Base-by-base conservation (phyloP, 2,113 vertebrate genomes). In the Sceloporus undulatus region DNA sequence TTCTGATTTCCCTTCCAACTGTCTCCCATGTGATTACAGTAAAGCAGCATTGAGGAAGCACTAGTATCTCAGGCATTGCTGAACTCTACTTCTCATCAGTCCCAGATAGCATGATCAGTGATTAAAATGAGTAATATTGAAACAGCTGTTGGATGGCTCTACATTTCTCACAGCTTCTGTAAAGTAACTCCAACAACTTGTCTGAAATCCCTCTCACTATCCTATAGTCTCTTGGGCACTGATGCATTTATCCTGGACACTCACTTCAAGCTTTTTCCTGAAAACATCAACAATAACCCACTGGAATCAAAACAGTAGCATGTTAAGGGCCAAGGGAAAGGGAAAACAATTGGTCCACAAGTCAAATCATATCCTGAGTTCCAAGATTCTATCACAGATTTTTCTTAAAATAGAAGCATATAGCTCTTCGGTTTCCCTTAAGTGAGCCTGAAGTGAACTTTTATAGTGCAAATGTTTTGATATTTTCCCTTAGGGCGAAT, bases 381-480 rank as follows among this genome's bases (percentile, higher is more conserved):
- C 27, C 68, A 38, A 68, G 23, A 54, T 52, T 78, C 74, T 84
- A 0, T 3, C 65, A 77, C 76, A 54, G 0, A 48, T 27, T 9
- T 40, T 87, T 10, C 85, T 38, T n/a, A 18, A 2, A 27, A 87
- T 25, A 0, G 0, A 1, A 11, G 27, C 52, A 65, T 89, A 73
- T 27, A 29, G 54, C 56, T 70, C 71, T 66, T 13, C 1, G 79
- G 73, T 90, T 79, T 56, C 34, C 54, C 8, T 38, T 25, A 73
- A 71, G 84, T 87, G 34, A 75, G 88, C 48, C 79, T 79, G 38
- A 77, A 77, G 48, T 16, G 66, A 84, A 90, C 75, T 79, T 75
- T 86, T 62, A 74, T n/a, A 91, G 21, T 87, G 88, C 84, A 79
- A 85, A 88, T 81, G 80, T 79, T 92, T 87, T 86, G 84, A 3